Conservation (phyloP, 92 coral and sea anemone species). For the Phymanthus crucifer region DNA sequence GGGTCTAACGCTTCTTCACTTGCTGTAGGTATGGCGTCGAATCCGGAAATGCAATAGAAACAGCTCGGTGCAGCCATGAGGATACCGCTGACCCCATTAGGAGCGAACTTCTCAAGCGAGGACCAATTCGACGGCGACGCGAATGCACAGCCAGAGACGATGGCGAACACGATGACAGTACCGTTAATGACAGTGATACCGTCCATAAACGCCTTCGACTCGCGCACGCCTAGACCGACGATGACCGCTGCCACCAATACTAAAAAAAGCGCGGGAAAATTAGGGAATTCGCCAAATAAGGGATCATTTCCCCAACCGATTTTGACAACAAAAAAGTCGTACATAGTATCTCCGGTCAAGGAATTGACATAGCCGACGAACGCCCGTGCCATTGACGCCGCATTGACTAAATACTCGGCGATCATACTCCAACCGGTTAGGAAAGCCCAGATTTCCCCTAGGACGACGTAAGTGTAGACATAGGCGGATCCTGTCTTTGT, state of each 20-base stretch:
- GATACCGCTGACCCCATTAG: constrained; percentile 74
- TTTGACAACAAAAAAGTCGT: constrained; percentile 39
- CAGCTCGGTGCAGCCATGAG: constrained; percentile 76
- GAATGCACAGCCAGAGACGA: constrained; percentile 60
- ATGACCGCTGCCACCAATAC: constrained; percentile 55
- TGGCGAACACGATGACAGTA: constrained; percentile 56
- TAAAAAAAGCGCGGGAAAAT: constrained; percentile 64
- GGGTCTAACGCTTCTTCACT: constrained; percentile 83
- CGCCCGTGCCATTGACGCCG: constrained; percentile 75
- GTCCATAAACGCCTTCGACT: constrained; percentile 63
- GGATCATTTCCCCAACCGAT: constrained; percentile 47
- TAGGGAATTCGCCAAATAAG: constrained; percentile 54
- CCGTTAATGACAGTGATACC: constrained; percentile 45
- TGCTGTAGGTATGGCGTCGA: constrained; percentile 74
- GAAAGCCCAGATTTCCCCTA: constrained; percentile 89
- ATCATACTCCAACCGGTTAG: constrained; percentile 82
- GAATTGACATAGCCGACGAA: constrained; percentile 79
- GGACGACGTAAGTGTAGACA: constrained; percentile 73
- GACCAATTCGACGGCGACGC: constrained; percentile 78
- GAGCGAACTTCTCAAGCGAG: constrained; percentile 68
- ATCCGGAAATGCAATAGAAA: constrained; percentile 70
- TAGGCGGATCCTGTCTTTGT: constrained; percentile 86
- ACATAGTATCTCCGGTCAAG: constrained; percentile 49
- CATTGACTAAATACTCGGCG: constrained; percentile 66
- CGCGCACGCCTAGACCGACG: constrained; percentile 70